Percentiles rank a stretch among this genome's conserved stretches.
Evolutionary conservation across 2,113 vertebrate genomes (phyloP).

Genomic region (Perca fluviatilis): DNA sequence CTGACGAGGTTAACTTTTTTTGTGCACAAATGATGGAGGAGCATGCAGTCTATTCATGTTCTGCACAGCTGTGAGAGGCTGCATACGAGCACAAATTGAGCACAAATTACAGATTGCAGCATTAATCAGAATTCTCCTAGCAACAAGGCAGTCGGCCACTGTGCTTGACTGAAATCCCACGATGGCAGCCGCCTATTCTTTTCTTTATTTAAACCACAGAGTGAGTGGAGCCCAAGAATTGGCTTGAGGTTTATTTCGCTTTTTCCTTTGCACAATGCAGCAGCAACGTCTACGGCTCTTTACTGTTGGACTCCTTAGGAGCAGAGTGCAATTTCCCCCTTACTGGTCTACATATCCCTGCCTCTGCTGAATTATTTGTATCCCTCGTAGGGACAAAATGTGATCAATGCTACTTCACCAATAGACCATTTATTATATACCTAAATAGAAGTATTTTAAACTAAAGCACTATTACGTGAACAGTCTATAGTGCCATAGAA

Average conservation of each 20-base stretch:
- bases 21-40: not conserved
- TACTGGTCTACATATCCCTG: too few relatives aligned
- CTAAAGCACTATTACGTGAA: too few relatives aligned
- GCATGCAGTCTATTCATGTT: slow-evolving; percentile 23
- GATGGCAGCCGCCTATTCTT: slow-evolving; percentile 40
- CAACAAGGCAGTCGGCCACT: slow-evolving; percentile 56
- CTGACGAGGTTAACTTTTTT: slow-evolving; percentile 20
- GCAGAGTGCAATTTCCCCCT: too few relatives aligned
- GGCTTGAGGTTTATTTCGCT: slow-evolving; percentile 35
- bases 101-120: slow-evolving; percentile 65
- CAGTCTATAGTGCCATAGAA: too few relatives aligned
- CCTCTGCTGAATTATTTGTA: too few relatives aligned
- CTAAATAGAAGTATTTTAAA: too few relatives aligned
- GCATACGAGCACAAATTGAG: slow-evolving; percentile 62
- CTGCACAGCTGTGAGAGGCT: slow-evolving; percentile 54
- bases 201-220: slow-evolving; percentile 50
- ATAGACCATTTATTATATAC: too few relatives aligned
- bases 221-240: slow-evolving; percentile 28
- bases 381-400: too few relatives aligned
- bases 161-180: slow-evolving; percentile 43
- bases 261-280: slow-evolving; percentile 29
- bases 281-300: slow-evolving; percentile 42
- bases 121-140: slow-evolving; percentile 67
- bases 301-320: slow-evolving; percentile 31
- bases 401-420: too few relatives aligned